Base-by-base conservation (phyloP, 2,888 invertebrate species). In the Teinopalpus imperialis region DNA sequence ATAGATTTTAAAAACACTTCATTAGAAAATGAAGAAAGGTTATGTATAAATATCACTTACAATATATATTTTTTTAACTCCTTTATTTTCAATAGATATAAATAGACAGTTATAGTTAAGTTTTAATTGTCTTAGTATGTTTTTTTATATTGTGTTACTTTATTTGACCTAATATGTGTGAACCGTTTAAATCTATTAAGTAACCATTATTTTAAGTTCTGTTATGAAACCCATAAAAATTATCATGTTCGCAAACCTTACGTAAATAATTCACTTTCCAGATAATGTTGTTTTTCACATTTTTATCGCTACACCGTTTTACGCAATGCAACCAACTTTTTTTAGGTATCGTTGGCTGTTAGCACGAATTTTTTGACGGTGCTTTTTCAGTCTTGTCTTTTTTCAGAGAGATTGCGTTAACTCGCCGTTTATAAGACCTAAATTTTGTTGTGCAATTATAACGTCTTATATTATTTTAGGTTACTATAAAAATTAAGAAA, bases 211-310 rank as follows among this genome's bases (percentile, higher is more conserved):
- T 12, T 13, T 1, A 16, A 31, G 9, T 32, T 24, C 30, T 31
- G 31, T 5, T 16, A 3, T n/a, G 7, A 32, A 24, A n/a, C 1
- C 10, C 5, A 16, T 6, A 5, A 10, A 36, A 23, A 8, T n/a
- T 7, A 9, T 29, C 7, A 3, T 3, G 20, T 20, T 32, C 23
- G 29, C 35, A 9, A 41, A 46, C 29, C 16, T 46, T 46, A 46
- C 46, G 29, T 46, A 41, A 46, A 44, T 26, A 10, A 34, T 34
- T 35, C 9, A 34, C 34, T 46, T 41, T 46, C 46, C 30, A 35
- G 21, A 12, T 3, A 29, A 9, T 29, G 32, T 46, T 41, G 7
- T 35, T 46, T 46, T 41, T 35, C 18, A 23, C n/a, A 6, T 35
- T 41, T 24, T 35, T 46, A 13, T 12, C 8, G 24, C 5, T 18